Conservation (phyloP, 2,888 invertebrate genomes). For the Drosophila histrio region DNA sequence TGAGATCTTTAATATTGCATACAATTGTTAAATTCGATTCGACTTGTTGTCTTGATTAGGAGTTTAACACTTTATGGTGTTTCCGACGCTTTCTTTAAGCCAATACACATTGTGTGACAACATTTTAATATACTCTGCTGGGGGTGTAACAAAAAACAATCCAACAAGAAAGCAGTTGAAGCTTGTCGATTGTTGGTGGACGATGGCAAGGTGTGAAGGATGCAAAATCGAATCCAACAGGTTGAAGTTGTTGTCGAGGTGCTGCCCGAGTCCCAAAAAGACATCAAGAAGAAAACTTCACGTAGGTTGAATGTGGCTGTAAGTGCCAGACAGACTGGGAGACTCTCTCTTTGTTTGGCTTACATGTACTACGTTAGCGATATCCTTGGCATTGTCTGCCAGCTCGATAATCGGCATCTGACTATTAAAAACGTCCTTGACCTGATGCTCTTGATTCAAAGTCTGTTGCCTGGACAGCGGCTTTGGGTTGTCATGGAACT, state of each 20-base stretch:
- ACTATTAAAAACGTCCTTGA: slow-evolving; percentile 4
- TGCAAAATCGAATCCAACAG: slow-evolving; percentile 8
- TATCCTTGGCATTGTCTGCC: slow-evolving; percentile 15
- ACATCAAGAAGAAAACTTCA: not conserved
- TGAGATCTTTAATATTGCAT: too few relatives aligned
- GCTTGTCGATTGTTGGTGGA: not conserved
- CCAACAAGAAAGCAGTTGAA: not conserved
- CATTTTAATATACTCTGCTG: too few relatives aligned
- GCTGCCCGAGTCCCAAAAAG: not conserved
- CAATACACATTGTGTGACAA: too few relatives aligned
- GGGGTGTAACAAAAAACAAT: not conserved
- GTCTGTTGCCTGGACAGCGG: not conserved
- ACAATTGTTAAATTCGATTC: too few relatives aligned
- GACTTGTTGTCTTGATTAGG: too few relatives aligned
- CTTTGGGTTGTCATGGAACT: slow-evolving; percentile 10
- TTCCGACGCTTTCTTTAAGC: too few relatives aligned
- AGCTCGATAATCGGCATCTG: slow-evolving; percentile 13
- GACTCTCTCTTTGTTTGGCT: not conserved
- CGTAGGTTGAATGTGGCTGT: not conserved
- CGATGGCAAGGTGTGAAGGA: not conserved
- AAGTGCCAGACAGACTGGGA: not conserved
- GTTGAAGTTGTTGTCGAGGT: not conserved
- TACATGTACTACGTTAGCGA: slow-evolving; percentile 2
- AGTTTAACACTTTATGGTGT: too few relatives aligned
- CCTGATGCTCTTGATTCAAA: not conserved